Conservation (phyloP, 2,797 vertebrate species). For the Ctenopoma multispine region DNA sequence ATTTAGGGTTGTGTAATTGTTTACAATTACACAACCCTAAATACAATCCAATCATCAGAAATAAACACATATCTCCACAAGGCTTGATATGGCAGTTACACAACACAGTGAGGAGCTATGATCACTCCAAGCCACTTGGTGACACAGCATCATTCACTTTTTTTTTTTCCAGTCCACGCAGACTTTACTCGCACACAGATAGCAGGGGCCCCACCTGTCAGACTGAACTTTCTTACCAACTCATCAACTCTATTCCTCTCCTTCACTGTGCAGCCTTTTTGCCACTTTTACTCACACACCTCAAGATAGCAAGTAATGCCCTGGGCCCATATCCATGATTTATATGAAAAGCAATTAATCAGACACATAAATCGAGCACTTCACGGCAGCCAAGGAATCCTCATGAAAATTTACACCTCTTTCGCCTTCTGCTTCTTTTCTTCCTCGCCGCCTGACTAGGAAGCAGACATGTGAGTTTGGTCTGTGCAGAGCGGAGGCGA, state of each 20-base stretch:
- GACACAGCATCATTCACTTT: slow-evolving; percentile 44
- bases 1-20: too few relatives aligned
- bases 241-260: slow-evolving; percentile 41
- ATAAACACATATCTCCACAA: slow-evolving; percentile 54
- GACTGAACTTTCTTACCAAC: slow-evolving; percentile 47
- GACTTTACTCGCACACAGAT: slow-evolving; percentile 23
- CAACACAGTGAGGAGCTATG: slow-evolving; percentile 43
- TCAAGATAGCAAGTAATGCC: slow-evolving; percentile 29
- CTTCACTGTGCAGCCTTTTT: slow-evolving; percentile 20
- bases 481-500: slow-evolving; percentile 21
- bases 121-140: slow-evolving; percentile 27
- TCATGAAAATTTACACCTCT: slow-evolving; percentile 78
- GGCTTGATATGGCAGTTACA: slow-evolving; percentile 45
- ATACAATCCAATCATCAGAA: slow-evolving; percentile 51
- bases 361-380: slow-evolving; percentile 74
- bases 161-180: slow-evolving; percentile 56
- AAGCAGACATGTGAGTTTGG: slow-evolving; percentile 34
- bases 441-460: slow-evolving; percentile 33
- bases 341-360: slow-evolving; percentile 82
- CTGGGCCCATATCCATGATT: slow-evolving; percentile 67
- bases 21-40: slow-evolving; percentile 64
- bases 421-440: slow-evolving; percentile 51
- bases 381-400: slow-evolving; percentile 71
- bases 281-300: slow-evolving; percentile 45
- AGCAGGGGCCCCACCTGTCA: slow-evolving; percentile 47